Evolutionary conservation across 2,797 vertebrate species (phyloP).

Genomic region (Chelon labrosus): DNA sequence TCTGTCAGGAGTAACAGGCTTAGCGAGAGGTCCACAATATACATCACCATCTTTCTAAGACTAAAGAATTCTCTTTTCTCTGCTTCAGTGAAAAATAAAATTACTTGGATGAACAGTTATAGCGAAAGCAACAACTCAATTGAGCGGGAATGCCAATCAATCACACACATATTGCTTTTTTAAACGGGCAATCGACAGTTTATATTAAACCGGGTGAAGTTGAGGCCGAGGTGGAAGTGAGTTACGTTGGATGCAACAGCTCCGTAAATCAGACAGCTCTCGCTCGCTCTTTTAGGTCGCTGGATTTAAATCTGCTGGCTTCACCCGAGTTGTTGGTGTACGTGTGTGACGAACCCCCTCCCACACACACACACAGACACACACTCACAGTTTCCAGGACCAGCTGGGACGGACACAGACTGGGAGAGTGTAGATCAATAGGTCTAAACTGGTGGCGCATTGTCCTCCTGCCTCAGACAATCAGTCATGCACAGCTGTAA

Average conservation of each 20-base stretch:
- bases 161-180: conserved; percentile 56
- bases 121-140: conserved; percentile 42
- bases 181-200: conserved; percentile 9
- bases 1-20: conserved; percentile 52
- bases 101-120: conserved; percentile 31
- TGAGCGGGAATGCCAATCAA: conserved; percentile 38
- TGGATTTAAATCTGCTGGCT: conserved; percentile 36
- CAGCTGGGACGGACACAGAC: conserved; percentile 74
- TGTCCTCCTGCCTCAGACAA: conserved; percentile 77
- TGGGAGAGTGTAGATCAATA: conserved; percentile 70
- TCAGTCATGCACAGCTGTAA: conserved; percentile 86
- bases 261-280: conserved; percentile 41
- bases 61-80: conserved; percentile 22
- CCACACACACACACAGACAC: not conserved
- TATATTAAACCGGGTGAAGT: conserved; percentile 38
- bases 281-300: conserved; percentile 24
- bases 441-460: conserved; percentile 72
- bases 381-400: conserved; percentile 40
- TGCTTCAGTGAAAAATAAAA: conserved; percentile 52
- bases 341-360: conserved; percentile 14
- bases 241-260: not conserved
- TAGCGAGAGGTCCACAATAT: conserved; percentile 26
- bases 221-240: conserved; percentile 28
- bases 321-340: conserved; percentile 6
- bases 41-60: conserved; percentile 36